Base-by-base conservation (phyloP, 2,113 vertebrate genomes). In the Sitta europaea region DNA sequence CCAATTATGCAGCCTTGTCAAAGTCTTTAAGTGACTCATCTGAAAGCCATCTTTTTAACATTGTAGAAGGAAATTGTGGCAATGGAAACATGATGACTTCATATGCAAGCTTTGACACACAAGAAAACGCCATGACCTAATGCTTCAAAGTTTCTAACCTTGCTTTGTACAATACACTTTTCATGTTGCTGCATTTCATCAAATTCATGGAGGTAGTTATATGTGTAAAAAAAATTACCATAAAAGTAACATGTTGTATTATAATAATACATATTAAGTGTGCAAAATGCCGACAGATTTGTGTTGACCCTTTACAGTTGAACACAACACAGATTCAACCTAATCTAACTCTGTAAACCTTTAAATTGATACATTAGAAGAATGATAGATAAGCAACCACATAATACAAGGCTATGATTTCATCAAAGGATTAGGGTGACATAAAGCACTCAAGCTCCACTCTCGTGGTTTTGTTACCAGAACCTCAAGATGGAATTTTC, bases 141-240 rank as follows among this genome's bases (percentile, higher is more conserved):
- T 91, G 97, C 78, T 92, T 92, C 96, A 90, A 90, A 88, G 73
- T 92, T 96, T 91, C 95, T 70, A 91, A 96, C 96, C 91, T 97
- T 94, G 87, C 96, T 97, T 97, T 98, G 96, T 97, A 97, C 86
- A 98, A 98, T 96, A 98, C 96, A 92, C 97, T 97, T 98, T 97
- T 97, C 94, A 94, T 92, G 95, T 97, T 98, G 98, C 98, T 98
- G 98, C 98, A 98, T 98, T 98, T 98, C 98, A 98, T 98, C 98
- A 98, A 97, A 98, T 98, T 98, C 97, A 98, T 99, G 98, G 99
- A 99, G 99, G 99, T 99, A 99, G 99, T 98, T 98, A 97, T 98
- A 98, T 99, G 98, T 98, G 98, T 97, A 98, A 98, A 98, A 97
- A 98, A 98, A 97, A 97, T 98, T 97, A 98, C 98, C 98, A 98